A percentile compares a stretch with the other conserved stretches of the same genome.
Evolutionary conservation across 1,140 invertebrate species (phyloP).

Genomic region (Philotrypesis tridentata): DNA sequence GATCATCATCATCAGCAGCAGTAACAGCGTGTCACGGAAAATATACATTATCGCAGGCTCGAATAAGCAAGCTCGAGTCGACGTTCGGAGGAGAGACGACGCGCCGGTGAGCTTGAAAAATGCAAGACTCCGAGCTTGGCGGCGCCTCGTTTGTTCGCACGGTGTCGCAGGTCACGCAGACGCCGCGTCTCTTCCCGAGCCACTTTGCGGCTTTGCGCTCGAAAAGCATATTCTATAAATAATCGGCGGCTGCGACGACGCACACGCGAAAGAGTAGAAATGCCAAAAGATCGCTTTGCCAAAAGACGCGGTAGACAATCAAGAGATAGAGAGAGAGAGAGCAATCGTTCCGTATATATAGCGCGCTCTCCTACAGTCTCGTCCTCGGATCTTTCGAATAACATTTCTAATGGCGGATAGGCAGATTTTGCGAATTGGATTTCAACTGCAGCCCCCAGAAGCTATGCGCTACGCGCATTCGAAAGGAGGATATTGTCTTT

Average conservation of each 20-base stretch:
- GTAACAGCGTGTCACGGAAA: not conserved
- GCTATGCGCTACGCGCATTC: too few relatives aligned
- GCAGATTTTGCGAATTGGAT: too few relatives aligned
- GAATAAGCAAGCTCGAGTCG: not conserved
- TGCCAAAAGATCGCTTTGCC: not conserved
- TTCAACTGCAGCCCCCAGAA: too few relatives aligned
- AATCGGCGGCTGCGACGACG: conserved; percentile 16
- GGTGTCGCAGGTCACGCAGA: conserved; percentile 25
- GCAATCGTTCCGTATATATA: too few relatives aligned
- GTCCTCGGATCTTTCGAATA: too few relatives aligned
- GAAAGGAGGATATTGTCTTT: too few relatives aligned
- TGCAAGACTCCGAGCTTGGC: not conserved
- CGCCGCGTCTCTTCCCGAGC: not conserved
- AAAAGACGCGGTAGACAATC: conserved; percentile 9
- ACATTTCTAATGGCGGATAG: too few relatives aligned
- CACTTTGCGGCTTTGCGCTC: conserved; percentile 37
- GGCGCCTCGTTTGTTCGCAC: not conserved
- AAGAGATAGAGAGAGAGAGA: not conserved
- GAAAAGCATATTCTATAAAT: conserved; percentile 50
- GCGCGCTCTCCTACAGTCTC: too few relatives aligned
- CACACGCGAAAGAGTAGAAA: not conserved
- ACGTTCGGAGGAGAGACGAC: not conserved
- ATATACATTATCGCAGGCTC: too few relatives aligned
- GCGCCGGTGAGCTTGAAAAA: conserved; percentile 28
- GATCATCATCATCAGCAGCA: too few relatives aligned